phyloP scores from a whole-genome alignment of 1,140 invertebrate species.

The Atta colombica region DNA sequence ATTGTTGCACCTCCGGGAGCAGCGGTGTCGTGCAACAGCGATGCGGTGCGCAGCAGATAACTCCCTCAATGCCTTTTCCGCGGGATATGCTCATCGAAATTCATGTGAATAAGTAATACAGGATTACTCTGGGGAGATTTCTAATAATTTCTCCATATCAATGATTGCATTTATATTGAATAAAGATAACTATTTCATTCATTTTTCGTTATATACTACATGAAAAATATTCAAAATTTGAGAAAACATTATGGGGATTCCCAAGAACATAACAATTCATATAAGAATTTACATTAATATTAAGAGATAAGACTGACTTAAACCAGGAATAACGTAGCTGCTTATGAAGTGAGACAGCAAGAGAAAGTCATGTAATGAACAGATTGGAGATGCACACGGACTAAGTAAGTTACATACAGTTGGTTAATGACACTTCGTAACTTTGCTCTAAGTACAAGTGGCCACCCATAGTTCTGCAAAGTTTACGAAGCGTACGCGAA shows the following conservation, averaged over 20 bases:
- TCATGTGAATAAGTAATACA: conserved; percentile 58
- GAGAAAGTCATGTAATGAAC: conserved; percentile 63
- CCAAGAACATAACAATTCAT: not conserved
- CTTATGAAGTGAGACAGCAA: conserved; percentile 29
- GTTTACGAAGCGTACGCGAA: conserved; percentile 64
- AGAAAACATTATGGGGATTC: not conserved
- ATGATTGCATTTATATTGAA: conserved; percentile 13
- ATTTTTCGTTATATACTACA: not conserved
- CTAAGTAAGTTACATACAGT: conserved; percentile 62
- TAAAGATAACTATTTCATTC: conserved; percentile 25
- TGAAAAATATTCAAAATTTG: not conserved
- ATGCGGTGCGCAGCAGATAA: conserved; percentile 12
- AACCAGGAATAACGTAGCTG: conserved; percentile 28
- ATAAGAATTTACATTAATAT: conserved; percentile 8
- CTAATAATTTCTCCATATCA: conserved; percentile 18
- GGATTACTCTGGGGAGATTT: conserved; percentile 37
- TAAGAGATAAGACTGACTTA: conserved; percentile 13
- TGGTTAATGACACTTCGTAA: conserved; percentile 67
- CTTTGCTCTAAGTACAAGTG: conserved; percentile 69
- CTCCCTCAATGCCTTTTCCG: conserved; percentile 22
- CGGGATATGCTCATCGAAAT: conserved; percentile 37
- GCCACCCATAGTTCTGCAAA: conserved; percentile 64
- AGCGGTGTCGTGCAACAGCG: conserved; percentile 27
- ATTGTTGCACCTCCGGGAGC: conserved; percentile 77
- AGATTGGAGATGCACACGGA: conserved; percentile 51